Conservation (phyloP, 2,113 vertebrate species). For the Myocastor coypus region DNA sequence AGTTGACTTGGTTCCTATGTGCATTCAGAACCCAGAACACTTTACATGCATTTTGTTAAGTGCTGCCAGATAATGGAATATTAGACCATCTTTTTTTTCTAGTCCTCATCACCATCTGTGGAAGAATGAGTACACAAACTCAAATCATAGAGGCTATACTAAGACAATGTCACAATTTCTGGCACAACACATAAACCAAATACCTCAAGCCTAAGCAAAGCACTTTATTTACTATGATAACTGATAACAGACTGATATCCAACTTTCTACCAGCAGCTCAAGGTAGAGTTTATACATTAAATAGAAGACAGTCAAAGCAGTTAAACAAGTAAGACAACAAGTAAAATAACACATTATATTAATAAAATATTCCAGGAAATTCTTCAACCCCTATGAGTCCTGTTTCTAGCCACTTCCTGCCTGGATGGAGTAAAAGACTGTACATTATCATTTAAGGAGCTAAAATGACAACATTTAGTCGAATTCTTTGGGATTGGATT, state of each 20-base stretch:
- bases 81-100: not conserved
- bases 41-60: not conserved
- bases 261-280: not conserved
- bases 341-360: not conserved
- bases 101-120: not conserved
- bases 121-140: not conserved
- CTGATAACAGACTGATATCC: not conserved
- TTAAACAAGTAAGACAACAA: constrained; percentile 45
- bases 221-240: not conserved
- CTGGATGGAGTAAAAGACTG: not conserved
- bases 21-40: not conserved
- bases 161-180: not conserved
- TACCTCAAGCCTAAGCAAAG: not conserved
- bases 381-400: not conserved
- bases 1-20: not conserved
- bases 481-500: constrained; percentile 30
- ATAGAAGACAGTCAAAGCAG: not conserved
- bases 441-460: not conserved
- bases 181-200: not conserved
- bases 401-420: not conserved
- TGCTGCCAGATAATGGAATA: constrained; percentile 3
- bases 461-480: not conserved
- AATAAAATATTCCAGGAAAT: constrained; percentile 38
- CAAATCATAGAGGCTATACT: not conserved
- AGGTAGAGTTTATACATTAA: constrained; percentile 5